phyloP scores from a whole-genome alignment of 1,140 invertebrate genomes.

The Grapholita molesta region DNA sequence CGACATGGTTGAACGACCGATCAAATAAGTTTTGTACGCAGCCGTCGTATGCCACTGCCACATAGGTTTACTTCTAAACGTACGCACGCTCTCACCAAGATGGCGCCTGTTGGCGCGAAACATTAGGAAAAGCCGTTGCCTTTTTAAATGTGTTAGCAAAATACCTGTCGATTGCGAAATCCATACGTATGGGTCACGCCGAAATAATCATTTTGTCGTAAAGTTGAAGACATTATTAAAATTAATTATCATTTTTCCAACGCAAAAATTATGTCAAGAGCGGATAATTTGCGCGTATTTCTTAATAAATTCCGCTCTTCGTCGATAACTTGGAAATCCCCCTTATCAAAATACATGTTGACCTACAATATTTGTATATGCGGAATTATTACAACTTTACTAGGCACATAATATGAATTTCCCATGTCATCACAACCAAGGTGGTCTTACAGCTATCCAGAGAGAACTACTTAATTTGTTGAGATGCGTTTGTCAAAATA shows the following conservation, averaged over 20 bases:
- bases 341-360: too few species aligned
- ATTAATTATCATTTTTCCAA: too few species aligned
- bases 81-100: slow-evolving; percentile 54
- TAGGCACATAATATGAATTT: neutral
- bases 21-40: slow-evolving; percentile 74
- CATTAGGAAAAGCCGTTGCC: neutral
- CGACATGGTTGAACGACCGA: slow-evolving; percentile 75
- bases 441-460: slow-evolving; percentile 31
- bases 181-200: too few species aligned
- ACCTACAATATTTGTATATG: too few species aligned
- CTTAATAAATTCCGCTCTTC: too few species aligned
- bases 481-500: slow-evolving; percentile 35
- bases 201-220: too few species aligned
- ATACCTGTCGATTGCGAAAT: neutral
- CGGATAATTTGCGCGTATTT: too few species aligned
- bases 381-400: neutral
- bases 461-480: slow-evolving; percentile 24
- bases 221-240: too few species aligned
- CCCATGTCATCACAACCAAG: neutral
- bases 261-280: too few species aligned
- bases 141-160: neutral
- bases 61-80: slow-evolving; percentile 72
- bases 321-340: too few species aligned
- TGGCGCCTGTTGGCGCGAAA: slow-evolving; percentile 52
- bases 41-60: slow-evolving; percentile 69